phyloP scores from a whole-genome alignment of 2,888 invertebrate species.

The Calameuta idolon region DNA sequence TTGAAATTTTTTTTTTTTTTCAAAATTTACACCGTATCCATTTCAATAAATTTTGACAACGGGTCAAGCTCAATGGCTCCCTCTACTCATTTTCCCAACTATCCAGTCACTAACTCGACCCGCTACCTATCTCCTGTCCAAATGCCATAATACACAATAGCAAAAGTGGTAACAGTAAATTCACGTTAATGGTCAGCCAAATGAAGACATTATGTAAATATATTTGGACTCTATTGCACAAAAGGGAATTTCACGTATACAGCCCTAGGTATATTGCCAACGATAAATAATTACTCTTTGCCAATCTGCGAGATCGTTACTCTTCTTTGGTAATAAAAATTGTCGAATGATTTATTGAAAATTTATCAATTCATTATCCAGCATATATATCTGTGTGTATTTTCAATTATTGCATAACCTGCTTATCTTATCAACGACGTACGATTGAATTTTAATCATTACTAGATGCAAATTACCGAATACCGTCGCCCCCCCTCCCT shows the following conservation, averaged over 20 bases:
- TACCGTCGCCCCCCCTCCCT: neutral
- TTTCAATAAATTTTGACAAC: neutral
- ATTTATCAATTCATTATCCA: neutral
- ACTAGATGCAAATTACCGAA: neutral
- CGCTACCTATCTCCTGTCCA: neutral
- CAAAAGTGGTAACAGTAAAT: constrained; percentile 17
- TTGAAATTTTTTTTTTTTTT: no score
- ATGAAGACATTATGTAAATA: constrained; percentile 21
- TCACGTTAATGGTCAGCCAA: constrained; percentile 13
- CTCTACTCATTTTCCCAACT: neutral
- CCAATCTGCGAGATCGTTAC: neutral
- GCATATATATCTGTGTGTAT: neutral
- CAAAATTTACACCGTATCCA: neutral
- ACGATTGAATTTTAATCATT: neutral
- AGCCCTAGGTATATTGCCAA: neutral
- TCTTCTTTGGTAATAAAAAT: neutral
- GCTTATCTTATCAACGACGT: neutral
- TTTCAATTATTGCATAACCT: neutral
- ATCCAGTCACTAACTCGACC: neutral
- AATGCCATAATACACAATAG: neutral
- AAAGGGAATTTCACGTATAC: neutral
- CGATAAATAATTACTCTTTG: neutral
- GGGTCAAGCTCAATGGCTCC: neutral
- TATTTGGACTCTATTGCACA: neutral
- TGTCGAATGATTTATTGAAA: neutral